These are phyloP conservation scores for Encarsia formosa DNA, from an alignment of 2,888 invertebrate species.

Conservation along the genomic window DNA sequence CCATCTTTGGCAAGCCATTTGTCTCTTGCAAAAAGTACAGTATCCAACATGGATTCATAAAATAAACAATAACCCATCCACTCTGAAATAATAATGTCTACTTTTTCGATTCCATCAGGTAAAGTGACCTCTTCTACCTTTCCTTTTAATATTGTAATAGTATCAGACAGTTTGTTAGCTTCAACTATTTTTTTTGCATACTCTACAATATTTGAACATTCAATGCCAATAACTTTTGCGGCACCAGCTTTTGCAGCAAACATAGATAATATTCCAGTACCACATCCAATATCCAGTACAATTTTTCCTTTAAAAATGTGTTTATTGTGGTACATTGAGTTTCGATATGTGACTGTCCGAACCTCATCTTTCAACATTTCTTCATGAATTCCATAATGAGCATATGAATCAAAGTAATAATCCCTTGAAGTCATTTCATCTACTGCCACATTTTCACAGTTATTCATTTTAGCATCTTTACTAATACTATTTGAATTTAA, in stretches of 20 bases:
- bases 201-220: constrained; percentile 97
- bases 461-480: constrained; percentile 43
- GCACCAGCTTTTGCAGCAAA: constrained; percentile 99
- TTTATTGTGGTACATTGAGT: constrained; percentile 99
- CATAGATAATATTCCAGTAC: constrained; percentile 98
- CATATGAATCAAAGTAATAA: constrained; percentile 99
- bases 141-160: constrained; percentile 81
- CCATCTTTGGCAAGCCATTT: constrained; percentile 94
- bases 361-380: constrained; percentile 99
- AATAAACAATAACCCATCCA: constrained; percentile 89
- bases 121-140: constrained; percentile 93
- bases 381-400: constrained; percentile 99
- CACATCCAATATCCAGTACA: constrained; percentile 97
- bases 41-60: constrained; percentile 99
- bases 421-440: constrained; percentile 99
- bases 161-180: constrained; percentile 73
- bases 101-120: constrained; percentile 84
- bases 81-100: constrained; percentile 86
- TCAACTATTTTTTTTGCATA: constrained; percentile 94
- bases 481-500: constrained; percentile 30
- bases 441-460: constrained; percentile 58
- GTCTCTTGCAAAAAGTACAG: constrained; percentile 95
- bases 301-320: constrained; percentile 90
- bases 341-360: constrained; percentile 94
- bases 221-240: constrained; percentile 90